Evolutionary conservation across 2,113 vertebrate species (phyloP), one percentile per base, ranked within the genome.

Genomic region (Rissa tridactyla): DNA sequence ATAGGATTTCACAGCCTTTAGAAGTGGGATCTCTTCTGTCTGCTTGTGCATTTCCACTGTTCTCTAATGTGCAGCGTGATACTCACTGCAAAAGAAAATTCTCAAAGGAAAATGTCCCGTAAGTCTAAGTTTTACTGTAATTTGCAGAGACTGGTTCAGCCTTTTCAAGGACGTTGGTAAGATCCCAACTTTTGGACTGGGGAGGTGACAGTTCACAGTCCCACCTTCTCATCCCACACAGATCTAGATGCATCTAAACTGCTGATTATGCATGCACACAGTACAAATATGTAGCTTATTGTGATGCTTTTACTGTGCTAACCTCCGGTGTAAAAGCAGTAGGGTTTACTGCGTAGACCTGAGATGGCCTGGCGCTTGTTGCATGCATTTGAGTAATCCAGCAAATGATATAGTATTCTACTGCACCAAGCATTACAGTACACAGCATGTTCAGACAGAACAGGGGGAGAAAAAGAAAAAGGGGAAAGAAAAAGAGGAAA

Each of bases 201-300:
- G 22, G 20, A 15, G 2, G 15, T 46, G 13, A 27, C 6, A 3
- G 44, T 36, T 80, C 27, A 79, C 22, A 79, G 25, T 40, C 44
- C 18, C 15, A 40, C 19, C 5, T 62, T 70, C 52, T 62, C 4
- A 3, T 49, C 10, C 15, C 0, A 0, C 42, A 57, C 15, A 60
- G n/a, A 40, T 47, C 22, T 25, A 70, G 61, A 46, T 30, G 22
- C 7, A 32, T 29, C 16, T 49, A 44, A 83, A 9, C 14, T 9
- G 70, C 11, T 19, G 44, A n/a, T 85, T 36, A 21, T n/a, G 16
- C 13, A 23, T 46, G 34, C 5, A 7, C 32, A 75, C 6, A 58
- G 20, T 12, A 65, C 17, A 32, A 57, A 13, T 12, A 23, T 19
- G 5, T 62, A 34, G 9, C 21, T 77, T 69, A 51, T 13, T 44